Evolutionary conservation across 2,888 invertebrate genomes (phyloP).

Genomic region (Lucinisca nassula): DNA sequence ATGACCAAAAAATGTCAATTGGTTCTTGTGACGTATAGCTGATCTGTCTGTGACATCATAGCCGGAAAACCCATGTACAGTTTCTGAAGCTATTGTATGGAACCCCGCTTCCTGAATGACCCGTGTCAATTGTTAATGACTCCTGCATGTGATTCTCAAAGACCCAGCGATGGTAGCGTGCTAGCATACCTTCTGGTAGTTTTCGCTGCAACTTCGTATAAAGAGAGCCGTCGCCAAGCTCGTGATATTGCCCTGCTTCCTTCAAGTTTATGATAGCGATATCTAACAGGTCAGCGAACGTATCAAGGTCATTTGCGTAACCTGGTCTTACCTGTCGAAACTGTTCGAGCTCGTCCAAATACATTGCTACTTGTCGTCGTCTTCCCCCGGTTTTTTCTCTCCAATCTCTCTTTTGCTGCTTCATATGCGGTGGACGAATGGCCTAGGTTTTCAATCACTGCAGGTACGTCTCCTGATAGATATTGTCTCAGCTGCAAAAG

Average conservation of each 20-base stretch:
- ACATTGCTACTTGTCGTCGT: slow-evolving; percentile 17
- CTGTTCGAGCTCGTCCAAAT: slow-evolving; percentile 41
- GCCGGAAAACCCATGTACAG: slow-evolving; percentile 13
- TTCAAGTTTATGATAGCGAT: slow-evolving; percentile 49
- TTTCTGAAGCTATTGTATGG: slow-evolving; percentile 13
- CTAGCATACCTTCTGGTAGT: slow-evolving; percentile 37
- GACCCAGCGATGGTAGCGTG: slow-evolving; percentile 35
- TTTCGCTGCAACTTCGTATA: slow-evolving; percentile 39
- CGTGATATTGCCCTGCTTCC: slow-evolving; percentile 20
- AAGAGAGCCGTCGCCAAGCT: slow-evolving; percentile 33
- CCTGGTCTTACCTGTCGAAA: slow-evolving; percentile 20
- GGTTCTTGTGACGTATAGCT: background rate
- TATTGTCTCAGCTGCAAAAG: slow-evolving; percentile 60
- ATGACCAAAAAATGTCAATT: background rate
- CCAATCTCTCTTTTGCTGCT: slow-evolving; percentile 45
- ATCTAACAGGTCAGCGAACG: slow-evolving; percentile 48
- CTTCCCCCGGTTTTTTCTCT: slow-evolving; percentile 42
- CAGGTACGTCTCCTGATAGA: slow-evolving; percentile 40
- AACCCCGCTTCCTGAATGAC: slow-evolving; percentile 13
- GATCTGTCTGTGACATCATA: background rate
- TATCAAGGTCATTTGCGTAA: slow-evolving; percentile 26
- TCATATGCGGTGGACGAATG: slow-evolving; percentile 42
- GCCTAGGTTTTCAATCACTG: slow-evolving; percentile 39
- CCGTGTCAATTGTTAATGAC: slow-evolving; percentile 14
- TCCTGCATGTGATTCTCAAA: slow-evolving; percentile 21